phyloP scores from a whole-genome alignment of 2,888 invertebrate species.

The Perizoma flavofasciatum region DNA sequence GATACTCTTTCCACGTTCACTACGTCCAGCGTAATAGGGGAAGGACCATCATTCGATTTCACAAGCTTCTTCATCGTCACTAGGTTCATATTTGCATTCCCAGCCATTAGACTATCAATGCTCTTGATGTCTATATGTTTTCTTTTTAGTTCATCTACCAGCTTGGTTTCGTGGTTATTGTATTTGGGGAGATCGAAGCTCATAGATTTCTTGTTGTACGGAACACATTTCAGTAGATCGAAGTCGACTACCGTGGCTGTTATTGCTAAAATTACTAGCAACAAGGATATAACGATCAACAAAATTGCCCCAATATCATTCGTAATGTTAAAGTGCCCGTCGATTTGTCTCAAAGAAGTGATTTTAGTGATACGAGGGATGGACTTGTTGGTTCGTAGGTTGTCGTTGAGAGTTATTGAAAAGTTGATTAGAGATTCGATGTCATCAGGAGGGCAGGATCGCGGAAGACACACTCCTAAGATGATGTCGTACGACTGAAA shows the following conservation, averaged over 20 bases:
- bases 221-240: conserved; percentile 57
- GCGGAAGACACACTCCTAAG: conserved; percentile 77
- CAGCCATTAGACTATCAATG: conserved; percentile 49
- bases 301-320: conserved; percentile 61
- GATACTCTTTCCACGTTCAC: conserved; percentile 60
- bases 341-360: conserved; percentile 55
- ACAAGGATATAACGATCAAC: conserved; percentile 54
- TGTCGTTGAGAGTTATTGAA: conserved; percentile 73
- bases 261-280: conserved; percentile 58
- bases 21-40: conserved; percentile 70
- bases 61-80: conserved; percentile 55
- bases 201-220: conserved; percentile 55
- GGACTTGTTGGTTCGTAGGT: conserved; percentile 64
- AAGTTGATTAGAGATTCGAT: conserved; percentile 75
- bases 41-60: conserved; percentile 51
- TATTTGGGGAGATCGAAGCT: conserved; percentile 70
- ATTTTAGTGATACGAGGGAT: conserved; percentile 63
- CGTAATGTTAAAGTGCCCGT: conserved; percentile 53
- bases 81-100: conserved; percentile 55
- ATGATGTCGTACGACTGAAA: conserved; percentile 68
- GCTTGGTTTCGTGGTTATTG: conserved; percentile 50
- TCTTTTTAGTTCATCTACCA: conserved; percentile 41
- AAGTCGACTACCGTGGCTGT: conserved; percentile 76
- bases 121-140: conserved; percentile 46
- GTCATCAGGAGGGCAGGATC: conserved; percentile 70